Evolutionary conservation across 1,140 invertebrate genomes (phyloP), one percentile per base, ranked within the genome.

Genomic region (Papilio dardanus): DNA sequence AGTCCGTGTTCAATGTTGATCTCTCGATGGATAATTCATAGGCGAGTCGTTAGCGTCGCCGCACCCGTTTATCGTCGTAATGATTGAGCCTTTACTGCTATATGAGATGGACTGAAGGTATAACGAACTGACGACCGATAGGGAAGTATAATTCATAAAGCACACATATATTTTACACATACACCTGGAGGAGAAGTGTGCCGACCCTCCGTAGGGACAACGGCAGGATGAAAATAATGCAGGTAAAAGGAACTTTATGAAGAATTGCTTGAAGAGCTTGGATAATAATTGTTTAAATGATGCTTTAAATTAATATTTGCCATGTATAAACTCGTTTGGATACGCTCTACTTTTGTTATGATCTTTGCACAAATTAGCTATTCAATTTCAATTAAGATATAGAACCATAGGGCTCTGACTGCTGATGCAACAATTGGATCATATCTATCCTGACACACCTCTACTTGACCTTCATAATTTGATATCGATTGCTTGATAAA

Each of bases 11-110:
- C 54, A 8, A 8, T 28, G 54, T 33, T 33, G 71, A 28, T 67
- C 28, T 74, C 75, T 79, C 78, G 80, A 78, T 78, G 80, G 68
- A 71, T 74, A 75, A 74, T 80, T 80, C 78, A 82, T 82, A 74
- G 79, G 19, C 42, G 76, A 80, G 77, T 82, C 76, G 68, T 76
- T 75, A 74, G 71, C 76, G 77, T 80, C 75, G 78, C 74, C 68
- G 76, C 54, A 58, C 28, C 73, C 77, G 75, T 77, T 80, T 80
- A 79, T 79, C 71, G 74, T 81, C 76, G 74, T 69, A 46, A 78
- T 82, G 81, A 80, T 80, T 80, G 77, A 82, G 78, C 69, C 78
- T 80, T 82, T 75, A 82, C 76, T 77, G 50, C 73, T 65, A 50
- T 21, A 71, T 16, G 76, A 77, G 78, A 76, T 54, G 79, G 10